Conservation (phyloP, 2,113 vertebrate genomes). For the Procavia capensis region DNA sequence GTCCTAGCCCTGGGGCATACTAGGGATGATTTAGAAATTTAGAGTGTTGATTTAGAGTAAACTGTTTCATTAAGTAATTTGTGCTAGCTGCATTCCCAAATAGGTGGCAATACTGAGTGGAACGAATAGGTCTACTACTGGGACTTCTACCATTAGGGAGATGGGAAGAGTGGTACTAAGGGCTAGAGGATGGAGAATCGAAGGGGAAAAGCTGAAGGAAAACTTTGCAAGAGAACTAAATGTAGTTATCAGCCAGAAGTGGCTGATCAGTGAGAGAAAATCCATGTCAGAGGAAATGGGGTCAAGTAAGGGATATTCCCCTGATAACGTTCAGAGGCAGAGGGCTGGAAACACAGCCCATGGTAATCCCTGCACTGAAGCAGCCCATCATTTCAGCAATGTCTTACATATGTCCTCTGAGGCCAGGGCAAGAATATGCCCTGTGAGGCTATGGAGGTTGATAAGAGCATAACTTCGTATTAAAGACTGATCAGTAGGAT, state of each 20-base stretch:
- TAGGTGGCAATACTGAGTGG: fast-evolving
- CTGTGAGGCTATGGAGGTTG: neutral
- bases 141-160: neutral
- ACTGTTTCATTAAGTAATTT: neutral
- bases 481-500: neutral
- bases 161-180: fast-evolving
- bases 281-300: neutral
- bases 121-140: neutral
- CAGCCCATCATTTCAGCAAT: fast-evolving
- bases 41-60: neutral
- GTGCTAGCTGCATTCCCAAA: neutral
- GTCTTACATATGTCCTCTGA: neutral
- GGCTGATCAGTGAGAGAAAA: neutral
- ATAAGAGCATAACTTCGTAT: neutral
- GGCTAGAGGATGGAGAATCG: neutral
- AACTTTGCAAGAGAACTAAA: neutral
- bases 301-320: neutral
- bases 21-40: neutral
- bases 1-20: neutral
- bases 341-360: neutral
- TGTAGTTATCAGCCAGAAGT: neutral
- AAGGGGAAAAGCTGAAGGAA: neutral
- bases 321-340: neutral
- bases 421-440: neutral
- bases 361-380: too few relatives aligned